Evolutionary conservation across 2,797 vertebrate species (phyloP), one percentile per base, ranked within the genome.

Genomic region (Miichthys miiuy): DNA sequence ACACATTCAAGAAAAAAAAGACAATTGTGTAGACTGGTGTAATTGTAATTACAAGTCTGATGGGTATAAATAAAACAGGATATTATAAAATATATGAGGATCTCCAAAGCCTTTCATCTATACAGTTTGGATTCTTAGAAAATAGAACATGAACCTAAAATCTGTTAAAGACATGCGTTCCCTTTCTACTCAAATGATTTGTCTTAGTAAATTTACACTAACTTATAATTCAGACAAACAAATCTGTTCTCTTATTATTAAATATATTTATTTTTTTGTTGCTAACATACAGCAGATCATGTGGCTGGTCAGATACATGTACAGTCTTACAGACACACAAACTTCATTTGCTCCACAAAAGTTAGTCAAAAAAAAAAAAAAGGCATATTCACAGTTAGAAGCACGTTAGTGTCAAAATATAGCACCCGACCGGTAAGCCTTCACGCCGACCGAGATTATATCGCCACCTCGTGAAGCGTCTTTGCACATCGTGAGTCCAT

Each of bases 331-430:
- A 72, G 44, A 81, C 57, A 72, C 72, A 81, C 51, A 61, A 66
- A 90, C 83, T 78, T 88, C n/a, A 84, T 87, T 75, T 80, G 61
- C 60, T 79, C 30, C 71, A 83, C 58, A 77, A 87, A 85, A 54
- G 71, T 75, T 80, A 67, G 66, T 85, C 47, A 84, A 34, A 85
- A 85, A 88, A 91, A 72, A 79, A 85, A 8, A 85, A 85, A 88
- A 91, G 86, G 86, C 86, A 80, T 89, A 80, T 92, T 92, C 87
- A 92, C 88, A 94, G 84, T 88, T 69, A 56, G 81, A 83, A 89
- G 80, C 65, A 89, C 12, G 5, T 77, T 83, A 86, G 79, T 79
- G 88, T 90, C 77, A 77, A 81, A 87, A 75, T 52, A 21, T 68
- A 87, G 88, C 89, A 88, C 87, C 86, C 12, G 48, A 80, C 42